These are phyloP conservation scores for Hypercompe scribonia DNA, from an alignment of 2,888 invertebrate genomes.

Conservation along the genomic window DNA sequence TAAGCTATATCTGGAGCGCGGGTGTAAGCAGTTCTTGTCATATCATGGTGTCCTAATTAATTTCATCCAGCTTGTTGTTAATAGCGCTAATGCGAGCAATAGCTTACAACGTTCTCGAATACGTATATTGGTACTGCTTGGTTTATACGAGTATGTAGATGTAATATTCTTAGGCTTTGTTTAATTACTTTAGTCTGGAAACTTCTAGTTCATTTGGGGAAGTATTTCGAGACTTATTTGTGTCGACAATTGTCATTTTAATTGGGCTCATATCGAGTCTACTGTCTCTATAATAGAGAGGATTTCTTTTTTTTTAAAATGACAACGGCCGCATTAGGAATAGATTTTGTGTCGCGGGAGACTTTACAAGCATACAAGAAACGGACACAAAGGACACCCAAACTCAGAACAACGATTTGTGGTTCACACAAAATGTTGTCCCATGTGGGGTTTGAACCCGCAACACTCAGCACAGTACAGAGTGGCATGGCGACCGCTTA, in stretches of 20 bases:
- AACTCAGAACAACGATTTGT: too few relatives aligned
- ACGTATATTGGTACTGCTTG: slow-evolving; percentile 11
- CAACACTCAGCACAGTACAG: too few relatives aligned
- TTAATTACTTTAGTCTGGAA: background rate
- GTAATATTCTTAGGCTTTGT: background rate
- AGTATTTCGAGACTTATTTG: background rate
- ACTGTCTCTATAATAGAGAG: too few relatives aligned
- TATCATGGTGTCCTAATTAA: slow-evolving; percentile 42
- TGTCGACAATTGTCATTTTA: background rate
- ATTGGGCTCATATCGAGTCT: too few relatives aligned
- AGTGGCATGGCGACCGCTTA: too few relatives aligned
- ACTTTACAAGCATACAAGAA: too few relatives aligned
- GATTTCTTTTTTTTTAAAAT: too few relatives aligned
- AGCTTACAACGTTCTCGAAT: slow-evolving; percentile 36
- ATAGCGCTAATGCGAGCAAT: slow-evolving; percentile 39
- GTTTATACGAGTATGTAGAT: background rate
- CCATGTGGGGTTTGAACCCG: too few relatives aligned
- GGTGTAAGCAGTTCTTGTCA: slow-evolving; percentile 21
- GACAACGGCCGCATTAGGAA: too few relatives aligned
- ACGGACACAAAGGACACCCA: too few relatives aligned
- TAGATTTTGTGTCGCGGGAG: too few relatives aligned
- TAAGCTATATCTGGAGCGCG: background rate
- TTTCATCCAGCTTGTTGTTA: slow-evolving; percentile 39
- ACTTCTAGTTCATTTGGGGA: background rate
- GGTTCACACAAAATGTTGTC: too few relatives aligned